Evolutionary conservation across 2,113 vertebrate species (phyloP), one percentile per base, ranked within the genome.

Genomic region (Oreocharis arfaki): DNA sequence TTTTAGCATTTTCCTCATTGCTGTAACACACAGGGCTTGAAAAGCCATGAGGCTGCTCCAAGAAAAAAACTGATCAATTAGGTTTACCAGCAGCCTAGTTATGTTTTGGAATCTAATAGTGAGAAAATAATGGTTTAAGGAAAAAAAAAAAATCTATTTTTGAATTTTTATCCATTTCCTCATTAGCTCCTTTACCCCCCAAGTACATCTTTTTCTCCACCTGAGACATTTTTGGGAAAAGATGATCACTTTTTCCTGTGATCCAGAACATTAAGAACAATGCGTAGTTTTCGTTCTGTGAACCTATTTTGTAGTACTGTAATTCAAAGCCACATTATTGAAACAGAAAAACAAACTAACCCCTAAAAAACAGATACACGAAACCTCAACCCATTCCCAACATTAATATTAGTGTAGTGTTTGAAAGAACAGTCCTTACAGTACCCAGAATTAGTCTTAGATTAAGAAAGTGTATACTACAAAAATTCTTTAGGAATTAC

Each of bases 1-100:
- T 68, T 56, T 49, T 59, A 59, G 15, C 26, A 78, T 4, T 16
- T 47, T 6, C 23, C n/a, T 75, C 30, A 41, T 35, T 47, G 16
- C 4, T 44, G 32, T n/a, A 57, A 71, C 0, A 0, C 22, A 46
- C 4, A 37, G 16, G 10, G 3, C 32, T 79, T 59, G 49, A 76
- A 77, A 82, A 70, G 30, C 7, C 39, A 13, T 14, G 9, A 75
- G 17, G 7, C 5, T 8, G 12, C n/a, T n/a, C 14, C 3, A 1
- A 83, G 41, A 83, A 82, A 70, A 11, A 9, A 63, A 42, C 13
- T 35, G 28, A 46, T 41, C 13, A 42, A 13, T 53, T 50, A 37
- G 2, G 13, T 9, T 63, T 46, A 63, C 4, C 10, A 87, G 37
- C 23, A 85, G 15, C 9, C 9, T 30, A 21, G 9, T 50, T 20